phyloP scores from a whole-genome alignment of 2,888 invertebrate genomes.

The Lithosia quadra region DNA sequence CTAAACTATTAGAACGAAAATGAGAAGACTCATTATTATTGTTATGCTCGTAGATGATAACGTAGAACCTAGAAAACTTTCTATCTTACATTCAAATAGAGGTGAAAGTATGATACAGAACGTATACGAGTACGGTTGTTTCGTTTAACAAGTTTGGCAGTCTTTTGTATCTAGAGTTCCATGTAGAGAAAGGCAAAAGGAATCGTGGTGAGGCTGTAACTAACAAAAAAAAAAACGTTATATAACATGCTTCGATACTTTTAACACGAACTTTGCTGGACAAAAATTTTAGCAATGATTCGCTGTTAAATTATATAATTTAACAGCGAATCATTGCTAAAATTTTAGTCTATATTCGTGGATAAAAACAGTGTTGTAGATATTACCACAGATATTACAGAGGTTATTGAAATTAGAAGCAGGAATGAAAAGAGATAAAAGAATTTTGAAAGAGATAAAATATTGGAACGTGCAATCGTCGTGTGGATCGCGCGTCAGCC shows the following conservation, averaged over 20 bases:
- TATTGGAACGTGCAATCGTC: slow-evolving; percentile 61
- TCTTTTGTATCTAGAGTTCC: slow-evolving; percentile 46
- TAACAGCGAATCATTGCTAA: too few species aligned
- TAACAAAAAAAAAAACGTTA: not conserved
- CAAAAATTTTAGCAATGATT: not conserved
- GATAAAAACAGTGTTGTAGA: not conserved
- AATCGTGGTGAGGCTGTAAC: slow-evolving; percentile 21
- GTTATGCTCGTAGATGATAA: not conserved
- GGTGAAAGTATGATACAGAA: slow-evolving; percentile 61
- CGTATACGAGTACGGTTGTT: slow-evolving; percentile 31
- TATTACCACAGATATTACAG: not conserved
- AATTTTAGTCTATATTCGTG: not conserved
- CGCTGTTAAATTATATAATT: not conserved
- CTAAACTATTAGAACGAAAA: not conserved
- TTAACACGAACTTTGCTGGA: not conserved
- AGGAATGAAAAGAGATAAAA: slow-evolving; percentile 35
- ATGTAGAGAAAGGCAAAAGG: slow-evolving; percentile 54
- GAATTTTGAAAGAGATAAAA: slow-evolving; percentile 43
- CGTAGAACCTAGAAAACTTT: slow-evolving; percentile 30
- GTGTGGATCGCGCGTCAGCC: slow-evolving; percentile 65
- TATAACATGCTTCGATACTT: not conserved
- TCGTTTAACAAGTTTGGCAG: slow-evolving; percentile 40
- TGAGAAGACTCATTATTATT: not conserved
- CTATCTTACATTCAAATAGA: slow-evolving; percentile 40
- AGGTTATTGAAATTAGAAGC: not conserved